Base-by-base conservation (phyloP, 2,113 vertebrate species). In the Thryonomys swinderianus region DNA sequence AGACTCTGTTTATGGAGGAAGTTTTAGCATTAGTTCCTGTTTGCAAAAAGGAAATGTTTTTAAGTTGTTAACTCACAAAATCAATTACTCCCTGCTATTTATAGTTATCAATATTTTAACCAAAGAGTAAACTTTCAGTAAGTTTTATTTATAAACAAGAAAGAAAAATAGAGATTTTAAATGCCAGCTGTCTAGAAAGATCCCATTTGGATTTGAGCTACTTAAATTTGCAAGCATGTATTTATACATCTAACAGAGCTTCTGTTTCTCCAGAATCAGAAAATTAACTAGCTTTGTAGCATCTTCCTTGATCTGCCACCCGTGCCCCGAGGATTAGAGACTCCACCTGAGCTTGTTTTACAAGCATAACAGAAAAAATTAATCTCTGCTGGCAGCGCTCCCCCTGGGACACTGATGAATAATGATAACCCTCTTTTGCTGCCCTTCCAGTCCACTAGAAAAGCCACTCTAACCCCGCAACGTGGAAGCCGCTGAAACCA, bases 241-340 rank as follows among this genome's bases (percentile, higher is more conserved):
- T 99, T 99, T 99, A 99, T 99, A 99, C 98, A 98, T 99, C 98
- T 99, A 99, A 98, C 98, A 98, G 98, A 98, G 98, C 98, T 98
- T 98, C 98, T 99, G 98, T 99, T 99, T 99, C 97, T 98, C 98
- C 98, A 98, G 98, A 98, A 99, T 98, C 98, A 98, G 98, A 99
- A 99, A 99, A 99, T 99, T 99, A 99, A 99, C 98, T 98, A 99
- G 98, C 98, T 98, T 99, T 99, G 98, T 99, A 99, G 98, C 98
- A 98, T 99, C 98, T 99, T 99, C 97, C 98, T 99, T 99, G 99
- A 99, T 99, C 99, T 99, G 99, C 98, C 98, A 99, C 98, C 98
- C 99, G 98, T 99, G 98, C 98, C 98, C 98, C 96, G 97, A 98
- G 98, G 98, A 99, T 99, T 99, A 99, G 98, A 98, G 98, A 98